phyloP scores from a whole-genome alignment of 1,140 invertebrate genomes.

The Episyrphus balteatus region DNA sequence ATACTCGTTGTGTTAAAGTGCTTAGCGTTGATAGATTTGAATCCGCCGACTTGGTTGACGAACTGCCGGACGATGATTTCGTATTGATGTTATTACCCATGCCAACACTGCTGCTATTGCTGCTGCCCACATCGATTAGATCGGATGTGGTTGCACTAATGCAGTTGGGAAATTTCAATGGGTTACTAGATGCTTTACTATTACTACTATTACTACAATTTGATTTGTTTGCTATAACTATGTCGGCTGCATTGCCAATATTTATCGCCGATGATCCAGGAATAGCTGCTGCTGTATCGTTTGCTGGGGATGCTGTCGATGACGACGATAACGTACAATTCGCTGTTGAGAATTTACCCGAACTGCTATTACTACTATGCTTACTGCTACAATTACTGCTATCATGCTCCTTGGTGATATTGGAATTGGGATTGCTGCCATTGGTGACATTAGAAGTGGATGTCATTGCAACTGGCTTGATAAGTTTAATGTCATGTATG shows the following conservation, averaged over 20 bases:
- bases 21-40: constrained; percentile 30
- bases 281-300: constrained; percentile 7
- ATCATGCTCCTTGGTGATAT: constrained; percentile 14
- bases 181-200: constrained; percentile 19
- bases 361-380: constrained; percentile 22
- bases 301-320: constrained; percentile 16
- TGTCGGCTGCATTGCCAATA: not conserved
- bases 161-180: constrained; percentile 33
- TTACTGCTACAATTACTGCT: constrained; percentile 11
- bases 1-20: constrained; percentile 30
- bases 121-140: constrained; percentile 21
- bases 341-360: constrained; percentile 35
- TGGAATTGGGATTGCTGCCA: constrained; percentile 10
- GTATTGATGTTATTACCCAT: constrained; percentile 7
- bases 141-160: constrained; percentile 32
- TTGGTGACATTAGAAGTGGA: constrained; percentile 15
- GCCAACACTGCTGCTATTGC: constrained; percentile 2
- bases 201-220: constrained; percentile 8
- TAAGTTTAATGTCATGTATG: constrained; percentile 2
- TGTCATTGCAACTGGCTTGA: constrained; percentile 12
- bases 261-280: constrained; percentile 8
- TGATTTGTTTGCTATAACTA: constrained; percentile 7
- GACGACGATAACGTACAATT: constrained; percentile 36
- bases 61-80: constrained; percentile 21
- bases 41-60: constrained; percentile 29